phyloP scores from a whole-genome alignment of 2,797 vertebrate species.

The Protonibea diacanthus region DNA sequence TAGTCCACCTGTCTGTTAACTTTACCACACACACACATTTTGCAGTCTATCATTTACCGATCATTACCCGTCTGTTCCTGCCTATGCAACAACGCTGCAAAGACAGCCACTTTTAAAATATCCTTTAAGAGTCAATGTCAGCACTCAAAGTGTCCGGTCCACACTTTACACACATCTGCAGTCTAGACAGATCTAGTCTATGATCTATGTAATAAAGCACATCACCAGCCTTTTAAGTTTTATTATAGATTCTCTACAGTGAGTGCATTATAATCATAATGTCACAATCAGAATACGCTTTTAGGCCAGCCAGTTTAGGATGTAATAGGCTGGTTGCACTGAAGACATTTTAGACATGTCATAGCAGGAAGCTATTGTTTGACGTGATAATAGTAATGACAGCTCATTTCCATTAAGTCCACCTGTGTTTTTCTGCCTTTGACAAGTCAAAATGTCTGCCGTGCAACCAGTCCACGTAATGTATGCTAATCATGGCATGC shows the following conservation, averaged over 20 bases:
- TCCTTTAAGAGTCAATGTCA: neutral
- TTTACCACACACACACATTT: no score
- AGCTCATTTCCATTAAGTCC: no score
- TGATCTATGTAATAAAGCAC: neutral
- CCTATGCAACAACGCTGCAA: neutral
- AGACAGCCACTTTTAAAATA: neutral
- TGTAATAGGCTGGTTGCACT: neutral
- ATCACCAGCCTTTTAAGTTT: neutral
- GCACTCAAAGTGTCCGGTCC: constrained; percentile 1
- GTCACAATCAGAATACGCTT: neutral
- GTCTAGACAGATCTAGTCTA: neutral
- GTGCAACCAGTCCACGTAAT: neutral
- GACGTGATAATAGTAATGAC: no score
- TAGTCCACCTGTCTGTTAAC: neutral
- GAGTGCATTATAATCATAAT: neutral
- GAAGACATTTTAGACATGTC: no score
- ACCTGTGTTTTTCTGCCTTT: no score
- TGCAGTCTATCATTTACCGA: neutral
- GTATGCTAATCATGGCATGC: neutral
- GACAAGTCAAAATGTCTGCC: no score
- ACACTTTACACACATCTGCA: neutral
- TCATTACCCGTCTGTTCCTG: constrained; percentile 1
- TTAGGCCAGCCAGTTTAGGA: neutral
- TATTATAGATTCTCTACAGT: neutral
- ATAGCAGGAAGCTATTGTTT: no score